phyloP scores from a whole-genome alignment of 2,113 vertebrate genomes.

The Coptodon bakossiorum region DNA sequence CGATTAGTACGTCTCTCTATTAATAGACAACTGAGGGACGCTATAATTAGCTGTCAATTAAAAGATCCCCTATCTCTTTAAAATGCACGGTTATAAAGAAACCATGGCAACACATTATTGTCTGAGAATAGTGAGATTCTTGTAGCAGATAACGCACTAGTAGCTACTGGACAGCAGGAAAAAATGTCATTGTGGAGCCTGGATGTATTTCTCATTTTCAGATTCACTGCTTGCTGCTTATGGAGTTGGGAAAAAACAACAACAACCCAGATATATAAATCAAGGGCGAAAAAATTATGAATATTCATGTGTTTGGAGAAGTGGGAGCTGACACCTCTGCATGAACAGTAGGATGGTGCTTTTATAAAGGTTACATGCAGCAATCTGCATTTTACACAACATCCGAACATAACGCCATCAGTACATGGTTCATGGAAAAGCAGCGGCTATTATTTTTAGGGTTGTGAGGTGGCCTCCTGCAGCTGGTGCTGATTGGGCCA shows the following conservation, averaged over 20 bases:
- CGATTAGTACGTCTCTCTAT: neutral
- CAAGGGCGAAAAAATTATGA: neutral
- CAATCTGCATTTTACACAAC: neutral
- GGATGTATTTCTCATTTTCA: neutral
- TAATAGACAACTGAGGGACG: neutral
- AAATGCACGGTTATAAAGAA: neutral
- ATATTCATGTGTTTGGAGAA: constrained; percentile 12
- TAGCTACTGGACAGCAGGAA: neutral
- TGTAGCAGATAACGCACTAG: neutral
- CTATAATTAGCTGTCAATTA: neutral
- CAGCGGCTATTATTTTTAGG: constrained; percentile 11
- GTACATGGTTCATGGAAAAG: neutral
- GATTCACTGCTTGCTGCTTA: neutral
- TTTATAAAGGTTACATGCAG: neutral
- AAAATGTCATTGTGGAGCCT: neutral
- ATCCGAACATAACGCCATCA: neutral
- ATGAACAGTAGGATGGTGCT: neutral
- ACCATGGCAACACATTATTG: neutral
- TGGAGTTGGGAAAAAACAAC: neutral
- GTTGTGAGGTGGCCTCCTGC: neutral
- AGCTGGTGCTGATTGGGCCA: constrained; percentile 15
- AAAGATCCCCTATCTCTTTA: neutral
- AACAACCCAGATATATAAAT: neutral
- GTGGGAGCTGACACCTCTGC: neutral
- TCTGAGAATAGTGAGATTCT: neutral